These are phyloP conservation scores for Nycticryphes semicollaris DNA, from an alignment of 2,113 vertebrate species.

Conservation along the genomic window DNA sequence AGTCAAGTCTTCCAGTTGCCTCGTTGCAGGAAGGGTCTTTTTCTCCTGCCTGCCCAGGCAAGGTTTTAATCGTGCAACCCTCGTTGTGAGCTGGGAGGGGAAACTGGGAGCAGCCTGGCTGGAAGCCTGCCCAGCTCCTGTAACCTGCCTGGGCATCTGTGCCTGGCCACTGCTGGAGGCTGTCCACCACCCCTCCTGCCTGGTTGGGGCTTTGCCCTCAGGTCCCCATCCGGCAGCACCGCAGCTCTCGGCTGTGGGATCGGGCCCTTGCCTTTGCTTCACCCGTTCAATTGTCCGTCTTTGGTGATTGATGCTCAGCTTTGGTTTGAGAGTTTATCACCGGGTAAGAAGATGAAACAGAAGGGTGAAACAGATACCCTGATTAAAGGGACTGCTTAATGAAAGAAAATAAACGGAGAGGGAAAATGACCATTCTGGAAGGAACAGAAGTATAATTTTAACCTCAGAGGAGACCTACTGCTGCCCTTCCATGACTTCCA, in stretches of 20 bases:
- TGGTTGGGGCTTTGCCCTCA: background rate
- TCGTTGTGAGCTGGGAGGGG: background rate
- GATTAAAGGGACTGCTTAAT: constrained; percentile 90
- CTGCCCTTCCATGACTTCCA: constrained; percentile 85
- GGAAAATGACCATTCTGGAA: constrained; percentile 77
- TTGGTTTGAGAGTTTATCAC: constrained; percentile 66
- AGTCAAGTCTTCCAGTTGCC: background rate
- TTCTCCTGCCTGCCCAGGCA: constrained; percentile 11
- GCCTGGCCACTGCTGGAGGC: accelerated
- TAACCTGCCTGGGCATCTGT: background rate
- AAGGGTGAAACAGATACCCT: constrained; percentile 77
- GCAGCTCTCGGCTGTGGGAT: background rate
- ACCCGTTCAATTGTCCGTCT: background rate
- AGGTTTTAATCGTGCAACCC: background rate
- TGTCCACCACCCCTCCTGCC: accelerated
- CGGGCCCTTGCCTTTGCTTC: background rate
- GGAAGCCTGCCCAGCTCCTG: background rate
- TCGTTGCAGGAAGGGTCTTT: background rate
- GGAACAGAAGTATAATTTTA: constrained; percentile 73
- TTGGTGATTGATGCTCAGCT: constrained; percentile 47
- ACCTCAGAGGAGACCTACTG: constrained; percentile 79
- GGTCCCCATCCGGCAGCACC: background rate
- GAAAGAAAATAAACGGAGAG: constrained; percentile 80
- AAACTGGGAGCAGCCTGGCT: constrained; percentile 29
- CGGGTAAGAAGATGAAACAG: constrained; percentile 67